Evolutionary conservation across 2,797 vertebrate species (phyloP), one percentile per base, ranked within the genome.

Genomic region (Sebastes alutus): DNA sequence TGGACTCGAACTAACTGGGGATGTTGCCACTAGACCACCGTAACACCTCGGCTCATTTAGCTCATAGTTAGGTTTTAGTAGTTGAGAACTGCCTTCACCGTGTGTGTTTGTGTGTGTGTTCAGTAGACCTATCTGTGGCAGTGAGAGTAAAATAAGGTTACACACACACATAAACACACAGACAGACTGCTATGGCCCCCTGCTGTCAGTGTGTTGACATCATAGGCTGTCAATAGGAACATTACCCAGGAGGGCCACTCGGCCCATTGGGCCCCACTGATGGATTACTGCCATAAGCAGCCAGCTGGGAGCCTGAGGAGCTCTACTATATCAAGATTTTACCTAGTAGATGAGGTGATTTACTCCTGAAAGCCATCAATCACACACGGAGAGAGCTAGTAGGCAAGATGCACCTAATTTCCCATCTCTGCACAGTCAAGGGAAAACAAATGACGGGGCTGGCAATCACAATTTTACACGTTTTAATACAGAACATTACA

Each of bases 281-380:
- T 94, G 94, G 93, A 94, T 94, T 93, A 89, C 91, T 78, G 92
- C 93, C 90, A 93, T 93, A 93, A 94, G 91, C 93, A 93, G 91
- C 84, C 93, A 93, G 92, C 87, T 92, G 91, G 87, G 90, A 93
- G 85, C 87, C 86, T 10, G 75, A 83, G 86, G 87, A 90, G 91
- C 92, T 92, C 89, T 10, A 93, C 92, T 94, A 91, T 92, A 93
- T 94, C 91, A 93, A 93, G 91, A 87, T 93, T 94, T 94, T 93
- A 94, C 92, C 92, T 80, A 87, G 89, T 93, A 94, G 92, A 95
- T 94, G 93, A 94, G 93, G 93, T 94, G 91, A 92, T 94, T 93
- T 93, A 94, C 91, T 93, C 80, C 88, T 93, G 87, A 92, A 91
- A 91, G 87, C 88, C 92, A 93, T 94, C 94, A 90, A 93, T 95